Conservation (phyloP, 2,113 vertebrate species). For the Sarotherodon lohbergeri region DNA sequence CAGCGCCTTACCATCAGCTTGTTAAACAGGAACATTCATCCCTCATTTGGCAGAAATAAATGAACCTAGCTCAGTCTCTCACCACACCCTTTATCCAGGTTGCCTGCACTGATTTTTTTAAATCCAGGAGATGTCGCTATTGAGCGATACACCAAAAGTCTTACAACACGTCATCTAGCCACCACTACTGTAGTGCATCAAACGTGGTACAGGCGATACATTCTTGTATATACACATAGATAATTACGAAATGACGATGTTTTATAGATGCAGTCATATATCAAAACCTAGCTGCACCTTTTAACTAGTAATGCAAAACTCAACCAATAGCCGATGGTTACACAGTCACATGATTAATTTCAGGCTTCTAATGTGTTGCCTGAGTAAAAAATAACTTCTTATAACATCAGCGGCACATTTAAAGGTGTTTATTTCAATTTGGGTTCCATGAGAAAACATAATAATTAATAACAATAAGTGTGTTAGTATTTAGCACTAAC, state of each 20-base stretch:
- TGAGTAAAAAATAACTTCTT: neutral
- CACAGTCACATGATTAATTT: neutral
- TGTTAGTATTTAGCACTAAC: neutral
- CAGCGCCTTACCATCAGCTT: neutral
- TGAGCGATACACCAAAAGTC: neutral
- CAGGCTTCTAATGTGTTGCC: neutral
- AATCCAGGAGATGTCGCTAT: neutral
- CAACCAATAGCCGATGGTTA: neutral
- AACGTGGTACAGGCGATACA: neutral
- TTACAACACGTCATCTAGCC: neutral
- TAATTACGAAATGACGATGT: neutral
- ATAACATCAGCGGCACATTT: neutral
- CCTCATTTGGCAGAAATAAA: neutral
- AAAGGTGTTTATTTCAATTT: neutral
- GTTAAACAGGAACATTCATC: neutral
- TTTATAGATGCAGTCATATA: neutral
- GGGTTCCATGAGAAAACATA: neutral
- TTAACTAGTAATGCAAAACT: neutral
- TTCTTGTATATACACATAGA: neutral
- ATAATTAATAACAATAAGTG: neutral
- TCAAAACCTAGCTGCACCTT: neutral
- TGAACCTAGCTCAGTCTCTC: neutral
- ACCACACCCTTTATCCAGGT: neutral
- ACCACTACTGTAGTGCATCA: neutral
- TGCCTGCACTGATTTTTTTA: neutral